Evolutionary conservation across 2,888 invertebrate genomes (phyloP).

Genomic region (Tyria jacobaeae): DNA sequence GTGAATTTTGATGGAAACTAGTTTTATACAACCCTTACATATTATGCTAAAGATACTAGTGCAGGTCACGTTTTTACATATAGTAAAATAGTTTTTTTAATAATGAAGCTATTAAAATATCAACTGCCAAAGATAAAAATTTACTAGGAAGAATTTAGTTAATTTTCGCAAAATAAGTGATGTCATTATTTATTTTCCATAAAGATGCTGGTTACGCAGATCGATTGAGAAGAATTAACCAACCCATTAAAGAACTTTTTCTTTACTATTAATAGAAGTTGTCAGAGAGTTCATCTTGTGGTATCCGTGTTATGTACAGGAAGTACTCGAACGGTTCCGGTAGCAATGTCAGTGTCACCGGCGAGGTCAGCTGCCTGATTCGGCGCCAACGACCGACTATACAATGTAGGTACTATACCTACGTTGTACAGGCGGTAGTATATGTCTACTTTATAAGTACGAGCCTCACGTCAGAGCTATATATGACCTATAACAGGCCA

Average conservation of each 20-base stretch:
- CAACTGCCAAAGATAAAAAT: conserved; percentile 20
- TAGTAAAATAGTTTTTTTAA: not conserved
- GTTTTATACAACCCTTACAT: not conserved
- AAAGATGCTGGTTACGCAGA: conserved; percentile 25
- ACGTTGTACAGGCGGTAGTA: too few species aligned
- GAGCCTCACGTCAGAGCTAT: conserved; percentile 8
- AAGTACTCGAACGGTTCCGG: conserved; percentile 73
- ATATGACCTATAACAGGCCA: not conserved
- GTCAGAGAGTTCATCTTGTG: conserved; percentile 38
- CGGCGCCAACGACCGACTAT: conserved; percentile 58
- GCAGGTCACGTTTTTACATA: not conserved
- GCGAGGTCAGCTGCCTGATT: conserved; percentile 67
- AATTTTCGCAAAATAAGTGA: conserved; percentile 31
- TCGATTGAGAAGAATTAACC: conserved; percentile 21
- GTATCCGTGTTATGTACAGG: conserved; percentile 60
- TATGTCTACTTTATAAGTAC: conserved; percentile 6
- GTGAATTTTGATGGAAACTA: not conserved
- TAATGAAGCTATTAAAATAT: not conserved
- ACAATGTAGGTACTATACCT: conserved; percentile 15
- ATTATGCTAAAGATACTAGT: not conserved
- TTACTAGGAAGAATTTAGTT: conserved; percentile 21
- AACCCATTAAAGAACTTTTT: conserved; percentile 28
- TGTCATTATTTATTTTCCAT: conserved; percentile 21
- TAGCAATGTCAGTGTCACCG: conserved; percentile 76
- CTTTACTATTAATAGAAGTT: conserved; percentile 33